Base-by-base conservation (phyloP, 2,113 vertebrate species). In the Sorex araneus region DNA sequence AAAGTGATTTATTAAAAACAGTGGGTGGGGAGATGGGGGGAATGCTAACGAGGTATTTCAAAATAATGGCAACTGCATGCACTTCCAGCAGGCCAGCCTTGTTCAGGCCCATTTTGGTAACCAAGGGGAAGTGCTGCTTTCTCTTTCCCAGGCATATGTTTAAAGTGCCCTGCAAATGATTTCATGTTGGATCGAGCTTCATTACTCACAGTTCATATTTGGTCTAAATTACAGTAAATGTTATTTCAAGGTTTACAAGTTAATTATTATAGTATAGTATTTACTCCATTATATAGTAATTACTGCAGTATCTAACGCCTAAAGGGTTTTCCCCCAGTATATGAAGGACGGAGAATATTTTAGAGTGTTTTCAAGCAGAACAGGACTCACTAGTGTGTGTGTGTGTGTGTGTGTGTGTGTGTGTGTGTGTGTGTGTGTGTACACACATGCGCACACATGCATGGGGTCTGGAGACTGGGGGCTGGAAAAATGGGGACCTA, bases 241-340 rank as follows among this genome's bases (percentile, higher is more conserved):
- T 97, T 96, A 97, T 96, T 97, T 94, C 97, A 97, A 96, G 97
- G 96, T 96, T 97, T 97, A 96, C 94, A 97, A 97, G 97, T 96
- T 97, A 97, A 97, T 97, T 97, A 96, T 97, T 96, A 95, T 95
- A 95, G 97, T 96, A 96, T 96, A 96, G 95, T 97, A 96, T 97
- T 97, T 96, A 96, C 96, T 96, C 95, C 95, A 95, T 96, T 97
- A 96, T 96, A 95, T 90, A 96, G 96, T 96, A 96, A 97, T 97
- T 96, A 97, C 96, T 94, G 91, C 93, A 96, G 91, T 89, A 93
- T 94, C 96, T 96, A 96, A 91, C 0, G 94, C 97, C 97, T 96
- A 96, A 93, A 96, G 94, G 81, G 79, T 85, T 76, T 32, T 57
- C 50, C 70, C 80, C 79, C 43, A 77, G 1, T 75, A 84, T 91